Conservation (phyloP, 1,140 invertebrate species). For the Drosophila micromelanica region DNA sequence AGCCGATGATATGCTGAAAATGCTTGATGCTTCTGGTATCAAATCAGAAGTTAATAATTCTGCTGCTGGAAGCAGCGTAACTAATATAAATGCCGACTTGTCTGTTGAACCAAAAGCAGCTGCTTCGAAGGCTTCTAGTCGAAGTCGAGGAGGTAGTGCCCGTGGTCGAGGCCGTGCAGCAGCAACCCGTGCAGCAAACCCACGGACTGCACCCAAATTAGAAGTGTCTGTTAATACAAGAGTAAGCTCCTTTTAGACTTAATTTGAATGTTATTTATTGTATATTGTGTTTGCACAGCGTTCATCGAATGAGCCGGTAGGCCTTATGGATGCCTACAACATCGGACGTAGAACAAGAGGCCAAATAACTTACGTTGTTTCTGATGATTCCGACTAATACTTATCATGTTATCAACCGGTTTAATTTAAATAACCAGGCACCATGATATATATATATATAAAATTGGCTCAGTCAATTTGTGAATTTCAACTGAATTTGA, state of each 20-base stretch:
- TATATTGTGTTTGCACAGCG: slow-evolving; percentile 28
- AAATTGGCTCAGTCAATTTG: too few relatives aligned
- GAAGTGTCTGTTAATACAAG: slow-evolving; percentile 46
- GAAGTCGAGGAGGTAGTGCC: slow-evolving; percentile 23
- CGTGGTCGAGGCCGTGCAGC: slow-evolving; percentile 41
- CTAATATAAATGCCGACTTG: not conserved
- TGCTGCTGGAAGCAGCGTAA: not conserved
- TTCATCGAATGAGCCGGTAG: slow-evolving; percentile 22
- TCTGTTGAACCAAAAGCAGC: slow-evolving; percentile 1
- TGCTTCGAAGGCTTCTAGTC: slow-evolving; percentile 3
- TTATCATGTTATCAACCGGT: not conserved
- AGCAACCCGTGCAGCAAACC: slow-evolving; percentile 7
- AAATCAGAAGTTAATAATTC: slow-evolving; percentile 7
- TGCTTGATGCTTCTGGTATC: slow-evolving; percentile 43
- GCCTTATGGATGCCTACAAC: slow-evolving; percentile 31
- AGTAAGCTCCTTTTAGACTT: slow-evolving; percentile 19
- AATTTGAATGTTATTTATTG: not conserved
- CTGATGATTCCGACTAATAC: slow-evolving; percentile 61
- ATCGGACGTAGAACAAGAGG: slow-evolving; percentile 7
- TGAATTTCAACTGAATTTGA: too few relatives aligned
- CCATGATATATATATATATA: too few relatives aligned
- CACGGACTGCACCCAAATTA: slow-evolving; percentile 34
- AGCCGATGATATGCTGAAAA: slow-evolving; percentile 61
- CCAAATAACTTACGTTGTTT: slow-evolving; percentile 32
- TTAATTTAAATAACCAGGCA: not conserved